Evolutionary conservation across 2,113 vertebrate genomes (phyloP), one percentile per base, ranked within the genome.

Genomic region (Hirundichthys speculiger): DNA sequence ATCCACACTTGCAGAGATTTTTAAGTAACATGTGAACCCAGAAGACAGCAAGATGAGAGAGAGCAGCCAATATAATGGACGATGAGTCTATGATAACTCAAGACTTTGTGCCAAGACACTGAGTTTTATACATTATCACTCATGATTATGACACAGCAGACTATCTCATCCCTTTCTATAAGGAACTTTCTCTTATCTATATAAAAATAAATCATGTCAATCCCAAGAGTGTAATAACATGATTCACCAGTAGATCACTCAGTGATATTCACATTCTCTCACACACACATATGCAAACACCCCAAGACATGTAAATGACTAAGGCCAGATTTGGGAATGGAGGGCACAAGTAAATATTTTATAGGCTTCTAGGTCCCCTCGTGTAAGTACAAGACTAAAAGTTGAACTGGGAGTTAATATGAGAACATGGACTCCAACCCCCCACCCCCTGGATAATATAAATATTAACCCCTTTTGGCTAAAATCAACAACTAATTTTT

Each of bases 151-250:
- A 84, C 73, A 89, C 58, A 82, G 80, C 50, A 80, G 67, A 87
- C 77, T 76, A 79, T 48, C 73, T 73, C 75, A 80, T 64, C 57
- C 82, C 72, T 77, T 62, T 86, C 74, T 85, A 85, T 63, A 73
- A 55, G 69, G 67, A 85, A 74, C 75, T 69, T 65, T 88, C 64
- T 86, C 69, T 74, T 84, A 71, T 84, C 85, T 87, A 82, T 92
- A 92, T 79, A 92, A 93, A 92, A 93, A 93, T 91, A 92, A 91
- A 89, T 89, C 56, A 79, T 71, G 78, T 89, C 85, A 84, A 80
- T 90, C 84, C 84, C 67, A 79, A 82, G 27, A 83, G 69, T 72
- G 75, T 86, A 66, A 75, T 49, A 76, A 86, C 63, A 84, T 75
- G 66, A 84, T 71, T 84, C 63, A 61, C 19, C 71, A 55, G 74